Conservation (phyloP, 2,888 invertebrate genomes). For the Calliopum simillimum region DNA sequence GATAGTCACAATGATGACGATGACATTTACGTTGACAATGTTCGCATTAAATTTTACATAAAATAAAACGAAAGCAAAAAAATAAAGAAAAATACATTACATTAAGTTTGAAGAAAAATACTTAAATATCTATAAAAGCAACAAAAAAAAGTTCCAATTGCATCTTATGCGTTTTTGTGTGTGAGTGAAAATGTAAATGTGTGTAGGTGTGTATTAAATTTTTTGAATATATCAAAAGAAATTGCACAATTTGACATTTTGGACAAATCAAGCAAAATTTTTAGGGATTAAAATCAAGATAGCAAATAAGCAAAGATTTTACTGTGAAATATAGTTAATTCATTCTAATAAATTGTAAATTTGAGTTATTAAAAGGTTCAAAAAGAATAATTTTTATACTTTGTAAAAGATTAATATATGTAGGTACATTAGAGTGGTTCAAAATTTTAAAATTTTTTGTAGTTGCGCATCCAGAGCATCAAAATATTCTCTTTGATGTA, state of each 20-base stretch:
- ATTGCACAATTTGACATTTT: slow-evolving; percentile 5
- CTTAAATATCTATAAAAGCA: neutral
- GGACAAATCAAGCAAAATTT: slow-evolving; percentile 10
- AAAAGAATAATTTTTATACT: too few species aligned
- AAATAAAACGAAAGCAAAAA: slow-evolving; percentile 35
- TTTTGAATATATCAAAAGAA: neutral
- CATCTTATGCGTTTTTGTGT: neutral
- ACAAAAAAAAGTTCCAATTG: too few species aligned
- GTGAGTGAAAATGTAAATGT: neutral
- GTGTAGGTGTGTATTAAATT: neutral
- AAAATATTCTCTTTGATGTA: too few species aligned
- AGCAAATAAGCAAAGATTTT: neutral
- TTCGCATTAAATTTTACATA: slow-evolving; percentile 37
- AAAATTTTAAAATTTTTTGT: too few species aligned
- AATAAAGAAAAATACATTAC: slow-evolving; percentile 33
- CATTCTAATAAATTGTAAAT: too few species aligned
- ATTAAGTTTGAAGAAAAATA: neutral
- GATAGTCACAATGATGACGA: slow-evolving; percentile 29
- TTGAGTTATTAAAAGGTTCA: too few species aligned
- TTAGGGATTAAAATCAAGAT: neutral
- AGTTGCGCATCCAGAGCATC: too few species aligned
- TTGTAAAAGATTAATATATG: too few species aligned
- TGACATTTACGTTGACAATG: slow-evolving; percentile 39
- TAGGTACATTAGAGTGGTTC: too few species aligned
- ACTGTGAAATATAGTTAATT: too few species aligned